Evolutionary conservation across 2,797 vertebrate species (phyloP).

Genomic region (Chloroceryle inda): DNA sequence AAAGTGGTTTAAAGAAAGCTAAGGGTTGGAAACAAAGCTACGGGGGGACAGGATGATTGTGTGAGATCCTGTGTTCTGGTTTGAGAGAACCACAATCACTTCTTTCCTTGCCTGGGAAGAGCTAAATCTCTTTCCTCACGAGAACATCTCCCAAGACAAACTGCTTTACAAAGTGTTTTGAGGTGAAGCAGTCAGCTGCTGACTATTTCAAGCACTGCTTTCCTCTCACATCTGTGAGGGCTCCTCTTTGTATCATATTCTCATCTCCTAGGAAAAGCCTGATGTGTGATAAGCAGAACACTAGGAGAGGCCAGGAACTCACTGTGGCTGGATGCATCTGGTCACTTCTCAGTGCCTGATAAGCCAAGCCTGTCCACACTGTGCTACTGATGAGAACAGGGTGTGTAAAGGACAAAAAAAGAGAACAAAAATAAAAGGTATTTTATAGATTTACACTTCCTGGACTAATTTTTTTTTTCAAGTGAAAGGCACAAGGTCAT

Average conservation of each 20-base stretch:
- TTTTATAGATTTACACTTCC: background rate
- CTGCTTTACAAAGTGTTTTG: background rate
- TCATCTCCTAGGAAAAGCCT: background rate
- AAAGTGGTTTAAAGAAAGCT: background rate
- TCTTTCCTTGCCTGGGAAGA: background rate
- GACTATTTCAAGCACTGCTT: background rate
- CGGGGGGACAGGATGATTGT: fast-evolving
- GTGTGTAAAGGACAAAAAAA: background rate
- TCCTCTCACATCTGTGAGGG: background rate
- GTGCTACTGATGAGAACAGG: background rate
- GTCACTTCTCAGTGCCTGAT: background rate
- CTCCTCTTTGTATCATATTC: background rate
- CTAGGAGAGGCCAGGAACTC: background rate
- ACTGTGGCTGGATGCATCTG: background rate
- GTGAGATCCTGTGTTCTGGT: background rate
- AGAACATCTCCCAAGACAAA: background rate
- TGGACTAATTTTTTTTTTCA: background rate
- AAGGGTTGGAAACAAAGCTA: background rate
- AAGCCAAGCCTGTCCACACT: background rate
- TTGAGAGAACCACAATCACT: background rate
- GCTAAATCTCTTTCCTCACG: background rate
- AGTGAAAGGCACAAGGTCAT: background rate
- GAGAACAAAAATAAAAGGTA: background rate
- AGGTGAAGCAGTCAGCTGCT: background rate
- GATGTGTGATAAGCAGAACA: background rate